These are phyloP conservation scores for Helobdella robusta DNA, from an alignment of 2,888 invertebrate genomes.

Conservation along the genomic window DNA sequence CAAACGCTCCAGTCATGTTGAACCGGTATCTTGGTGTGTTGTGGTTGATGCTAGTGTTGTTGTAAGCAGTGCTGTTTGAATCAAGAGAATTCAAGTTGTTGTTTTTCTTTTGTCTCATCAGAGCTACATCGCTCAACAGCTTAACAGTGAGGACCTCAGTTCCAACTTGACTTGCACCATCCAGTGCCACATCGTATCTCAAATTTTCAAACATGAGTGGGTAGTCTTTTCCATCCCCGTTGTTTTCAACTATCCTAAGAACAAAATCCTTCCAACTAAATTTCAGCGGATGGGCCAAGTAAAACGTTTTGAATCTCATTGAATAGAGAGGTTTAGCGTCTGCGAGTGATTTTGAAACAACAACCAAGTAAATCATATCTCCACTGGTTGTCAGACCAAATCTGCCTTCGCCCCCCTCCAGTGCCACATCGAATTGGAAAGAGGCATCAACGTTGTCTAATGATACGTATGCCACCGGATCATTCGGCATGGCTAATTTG, in stretches of 20 bases:
- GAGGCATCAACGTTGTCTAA: constrained; percentile 1
- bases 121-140: neutral
- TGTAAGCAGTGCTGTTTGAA: neutral
- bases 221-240: neutral
- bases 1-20: neutral
- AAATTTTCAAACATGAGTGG: neutral
- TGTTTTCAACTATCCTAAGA: neutral
- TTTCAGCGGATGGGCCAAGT: constrained; percentile 5
- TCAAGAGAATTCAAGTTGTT: neutral
- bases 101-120: neutral
- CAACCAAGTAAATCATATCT: constrained; percentile 16
- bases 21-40: neutral
- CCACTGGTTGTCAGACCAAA: constrained; percentile 15
- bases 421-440: constrained; percentile 8
- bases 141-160: neutral
- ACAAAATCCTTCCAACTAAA: constrained; percentile 5
- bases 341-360: constrained; percentile 15
- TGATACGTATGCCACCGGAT: constrained; percentile 15
- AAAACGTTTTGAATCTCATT: neutral
- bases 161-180: neutral
- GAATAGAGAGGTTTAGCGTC: constrained; percentile 7
- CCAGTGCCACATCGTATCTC: constrained; percentile 7
- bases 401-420: constrained; percentile 16
- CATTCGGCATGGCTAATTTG: constrained; percentile 6
- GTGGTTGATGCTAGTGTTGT: too few relatives aligned